These are phyloP conservation scores for Antigone vipio DNA, from an alignment of 2,113 vertebrate species.

Conservation along the genomic window DNA sequence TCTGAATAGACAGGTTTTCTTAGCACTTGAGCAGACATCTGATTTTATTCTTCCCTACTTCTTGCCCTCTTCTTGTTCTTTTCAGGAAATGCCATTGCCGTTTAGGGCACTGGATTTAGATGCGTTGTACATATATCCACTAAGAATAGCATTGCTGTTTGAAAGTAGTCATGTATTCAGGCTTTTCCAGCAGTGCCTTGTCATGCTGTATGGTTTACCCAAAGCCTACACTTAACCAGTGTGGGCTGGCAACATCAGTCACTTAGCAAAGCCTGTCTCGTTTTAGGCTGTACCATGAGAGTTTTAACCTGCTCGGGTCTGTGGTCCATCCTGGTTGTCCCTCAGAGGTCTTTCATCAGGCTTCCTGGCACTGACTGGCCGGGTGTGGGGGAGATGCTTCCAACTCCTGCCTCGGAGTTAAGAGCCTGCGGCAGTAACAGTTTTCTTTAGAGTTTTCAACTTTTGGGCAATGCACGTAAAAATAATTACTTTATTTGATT, in stretches of 20 bases:
- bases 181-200: neutral
- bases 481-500: neutral
- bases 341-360: neutral
- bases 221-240: slow-evolving; percentile 23
- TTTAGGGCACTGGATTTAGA: neutral
- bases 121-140: neutral
- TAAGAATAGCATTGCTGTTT: slow-evolving; percentile 26
- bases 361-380: slow-evolving; percentile 9
- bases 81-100: slow-evolving; percentile 28
- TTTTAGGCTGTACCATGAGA: neutral
- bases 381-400: neutral
- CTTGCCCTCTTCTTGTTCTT: neutral
- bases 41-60: neutral
- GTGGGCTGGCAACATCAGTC: slow-evolving; percentile 34
- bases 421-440: neutral
- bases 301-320: neutral
- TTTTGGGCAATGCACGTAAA: neutral
- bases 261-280: neutral
- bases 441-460: neutral
- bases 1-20: neutral
- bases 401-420: neutral
- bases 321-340: neutral
- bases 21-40: neutral
- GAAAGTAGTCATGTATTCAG: neutral
- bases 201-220: neutral